Evolutionary conservation across 2,797 vertebrate species (phyloP).

Genomic region (Pangasius krempfi): DNA sequence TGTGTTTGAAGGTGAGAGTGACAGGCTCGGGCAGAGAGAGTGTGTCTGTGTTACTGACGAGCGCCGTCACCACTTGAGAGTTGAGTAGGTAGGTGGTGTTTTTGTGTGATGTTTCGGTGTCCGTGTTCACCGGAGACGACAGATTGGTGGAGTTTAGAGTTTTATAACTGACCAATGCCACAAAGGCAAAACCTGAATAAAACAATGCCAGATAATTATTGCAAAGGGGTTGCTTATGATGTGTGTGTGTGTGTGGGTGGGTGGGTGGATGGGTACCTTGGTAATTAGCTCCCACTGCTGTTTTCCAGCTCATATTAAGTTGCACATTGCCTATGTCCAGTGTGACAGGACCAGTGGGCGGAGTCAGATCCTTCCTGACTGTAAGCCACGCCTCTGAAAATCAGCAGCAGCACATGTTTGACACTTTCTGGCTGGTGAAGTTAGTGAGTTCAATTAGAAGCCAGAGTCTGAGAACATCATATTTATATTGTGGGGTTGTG

Average conservation of each 20-base stretch:
- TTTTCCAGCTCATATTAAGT: conserved; percentile 72
- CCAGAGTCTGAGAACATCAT: background rate
- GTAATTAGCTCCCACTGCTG: conserved; percentile 66
- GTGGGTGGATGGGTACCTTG: conserved; percentile 63
- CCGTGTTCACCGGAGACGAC: conserved; percentile 29
- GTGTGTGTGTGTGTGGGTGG: background rate
- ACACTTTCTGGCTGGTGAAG: background rate
- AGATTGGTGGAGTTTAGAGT: conserved; percentile 50
- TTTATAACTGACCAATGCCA: conserved; percentile 65
- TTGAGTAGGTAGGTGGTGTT: conserved; percentile 23
- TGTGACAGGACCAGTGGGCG: conserved; percentile 66
- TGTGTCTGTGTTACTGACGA: conserved; percentile 65
- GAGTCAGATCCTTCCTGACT: conserved; percentile 59
- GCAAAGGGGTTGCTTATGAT: rapidly evolving
- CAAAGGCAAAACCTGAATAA: conserved; percentile 56
- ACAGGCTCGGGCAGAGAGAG: conserved; percentile 54
- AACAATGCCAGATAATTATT: background rate
- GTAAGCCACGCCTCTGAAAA: conserved; percentile 66
- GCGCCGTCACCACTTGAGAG: conserved; percentile 65
- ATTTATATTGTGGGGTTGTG: background rate
- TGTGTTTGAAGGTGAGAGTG: conserved; percentile 63
- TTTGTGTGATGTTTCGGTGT: background rate
- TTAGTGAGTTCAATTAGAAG: background rate
- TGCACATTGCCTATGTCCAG: conserved; percentile 62
- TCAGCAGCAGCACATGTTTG: background rate